Evolutionary conservation across 2,797 vertebrate genomes (phyloP), one percentile per base, ranked within the genome.

Genomic region (Acomys russatus): DNA sequence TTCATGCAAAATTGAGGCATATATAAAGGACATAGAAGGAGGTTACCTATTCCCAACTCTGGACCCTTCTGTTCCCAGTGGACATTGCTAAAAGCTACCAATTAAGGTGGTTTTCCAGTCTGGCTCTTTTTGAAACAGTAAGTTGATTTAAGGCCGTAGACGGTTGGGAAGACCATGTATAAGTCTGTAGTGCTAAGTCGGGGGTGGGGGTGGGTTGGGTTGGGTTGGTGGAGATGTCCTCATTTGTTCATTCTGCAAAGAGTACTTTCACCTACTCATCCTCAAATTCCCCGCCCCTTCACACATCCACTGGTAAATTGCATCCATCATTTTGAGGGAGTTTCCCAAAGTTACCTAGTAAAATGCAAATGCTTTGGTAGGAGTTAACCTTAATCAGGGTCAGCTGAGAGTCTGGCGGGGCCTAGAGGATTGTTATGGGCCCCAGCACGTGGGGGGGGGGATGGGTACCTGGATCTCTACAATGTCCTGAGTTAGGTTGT

Each of bases 341-440:
- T 77, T 91, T 95, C 79, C 49, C 61, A 59, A 96, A 87, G 38
- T 78, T 54, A 68, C 38, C 35, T 63, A 74, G 54, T 61, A 54
- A 85, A 91, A 70, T 89, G 23, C 23, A 94, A 91, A 33, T 49
- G n/a, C 6, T 10, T 28, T 90, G 79, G 28, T 6, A 64, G 76
- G 54, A 92, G 49, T 85, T 94, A 33, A 33, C 5, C 30, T 94
- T 83, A 56, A 90, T 3, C 23, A 59, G 23, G 63, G 18, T 80
- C 63, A 84, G 15, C 23, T 85, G 44, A 4, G 61, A 88, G 38
- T 96, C 49, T 64, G 88, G 88, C 74, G 77, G 3, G 54, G 14
- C 20, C 8, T 76, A n/a, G 2, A 15, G 23, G 25, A 49, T 64
- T 33, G 82, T 35, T 0, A 3, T 38, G n/a, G 38, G 38, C 12